These are phyloP conservation scores for Oreotrochilus melanogaster DNA, from an alignment of 2,113 vertebrate genomes.

Conservation along the genomic window DNA sequence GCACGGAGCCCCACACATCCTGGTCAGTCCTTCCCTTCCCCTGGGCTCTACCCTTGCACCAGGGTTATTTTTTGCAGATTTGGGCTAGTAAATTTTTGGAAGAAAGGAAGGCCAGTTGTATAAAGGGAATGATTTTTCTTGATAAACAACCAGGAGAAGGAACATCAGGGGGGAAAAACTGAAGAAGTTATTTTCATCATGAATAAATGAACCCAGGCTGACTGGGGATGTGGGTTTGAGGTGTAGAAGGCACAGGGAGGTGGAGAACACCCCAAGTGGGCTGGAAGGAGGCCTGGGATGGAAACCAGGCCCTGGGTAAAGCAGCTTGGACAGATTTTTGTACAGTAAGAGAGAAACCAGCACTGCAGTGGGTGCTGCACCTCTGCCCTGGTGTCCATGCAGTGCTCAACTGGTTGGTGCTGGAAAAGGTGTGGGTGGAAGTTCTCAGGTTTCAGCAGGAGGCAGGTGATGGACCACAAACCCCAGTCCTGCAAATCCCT, in stretches of 20 bases:
- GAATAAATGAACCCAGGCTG: not conserved
- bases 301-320: accelerated
- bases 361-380: accelerated
- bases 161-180: not conserved
- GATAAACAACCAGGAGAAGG: not conserved
- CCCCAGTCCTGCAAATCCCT: not conserved
- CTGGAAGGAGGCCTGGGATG: not conserved
- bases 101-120: not conserved
- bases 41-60: accelerated
- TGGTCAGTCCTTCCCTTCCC: not conserved
- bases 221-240: accelerated
- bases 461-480: not conserved
- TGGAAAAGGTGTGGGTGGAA: not conserved
- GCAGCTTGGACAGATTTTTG: accelerated
- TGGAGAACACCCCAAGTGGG: not conserved
- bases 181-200: accelerated
- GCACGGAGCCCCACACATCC: not conserved
- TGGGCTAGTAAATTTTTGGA: not conserved
- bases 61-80: not conserved
- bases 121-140: not conserved
- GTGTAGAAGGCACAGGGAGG: not conserved
- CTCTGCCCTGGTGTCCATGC: not conserved
- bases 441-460: not conserved
- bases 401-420: accelerated
- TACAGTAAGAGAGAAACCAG: not conserved